Evolutionary conservation across 2,113 vertebrate species (phyloP).

Genomic region (Periophthalmodon schlosseri): DNA sequence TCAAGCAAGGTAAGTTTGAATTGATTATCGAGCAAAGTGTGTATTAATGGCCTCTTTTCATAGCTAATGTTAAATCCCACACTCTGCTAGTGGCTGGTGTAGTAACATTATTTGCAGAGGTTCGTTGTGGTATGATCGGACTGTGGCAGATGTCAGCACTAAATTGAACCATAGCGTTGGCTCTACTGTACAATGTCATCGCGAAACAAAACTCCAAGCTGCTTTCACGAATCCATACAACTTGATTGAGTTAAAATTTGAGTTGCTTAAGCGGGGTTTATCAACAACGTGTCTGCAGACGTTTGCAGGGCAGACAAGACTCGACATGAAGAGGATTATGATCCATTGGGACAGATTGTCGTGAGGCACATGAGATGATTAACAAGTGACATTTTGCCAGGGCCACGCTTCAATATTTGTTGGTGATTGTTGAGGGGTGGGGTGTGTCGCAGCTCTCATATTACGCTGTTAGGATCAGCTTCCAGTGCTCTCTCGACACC

Average conservation of each 20-base stretch:
- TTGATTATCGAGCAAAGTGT: not conserved
- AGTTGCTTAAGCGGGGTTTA: not conserved
- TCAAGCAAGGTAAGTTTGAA: conserved; percentile 32
- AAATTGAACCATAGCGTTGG: conserved; percentile 37
- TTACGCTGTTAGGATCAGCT: conserved; percentile 54
- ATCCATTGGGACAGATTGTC: conserved; percentile 52
- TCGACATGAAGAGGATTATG: conserved; percentile 67
- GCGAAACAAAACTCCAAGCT: not conserved
- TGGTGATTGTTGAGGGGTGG: conserved; percentile 44
- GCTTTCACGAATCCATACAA: not conserved
- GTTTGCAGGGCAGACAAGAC: conserved; percentile 37
- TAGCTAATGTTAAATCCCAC: not conserved
- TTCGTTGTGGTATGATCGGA: conserved; percentile 12
- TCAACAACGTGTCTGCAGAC: conserved; percentile 14
- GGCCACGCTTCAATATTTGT: conserved; percentile 27
- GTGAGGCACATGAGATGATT: conserved; percentile 59
- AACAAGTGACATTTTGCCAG: conserved; percentile 39
- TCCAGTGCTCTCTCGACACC: conserved; percentile 32
- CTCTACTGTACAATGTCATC: conserved; percentile 26
- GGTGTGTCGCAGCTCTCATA: conserved; percentile 62
- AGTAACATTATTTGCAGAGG: not conserved
- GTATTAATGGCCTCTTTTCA: not conserved
- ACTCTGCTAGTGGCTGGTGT: fast-evolving
- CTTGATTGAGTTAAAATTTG: not conserved
- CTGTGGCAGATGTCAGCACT: conserved; percentile 31